Evolutionary conservation across 2,113 vertebrate species (phyloP).

Genomic region (Mugil cephalus): DNA sequence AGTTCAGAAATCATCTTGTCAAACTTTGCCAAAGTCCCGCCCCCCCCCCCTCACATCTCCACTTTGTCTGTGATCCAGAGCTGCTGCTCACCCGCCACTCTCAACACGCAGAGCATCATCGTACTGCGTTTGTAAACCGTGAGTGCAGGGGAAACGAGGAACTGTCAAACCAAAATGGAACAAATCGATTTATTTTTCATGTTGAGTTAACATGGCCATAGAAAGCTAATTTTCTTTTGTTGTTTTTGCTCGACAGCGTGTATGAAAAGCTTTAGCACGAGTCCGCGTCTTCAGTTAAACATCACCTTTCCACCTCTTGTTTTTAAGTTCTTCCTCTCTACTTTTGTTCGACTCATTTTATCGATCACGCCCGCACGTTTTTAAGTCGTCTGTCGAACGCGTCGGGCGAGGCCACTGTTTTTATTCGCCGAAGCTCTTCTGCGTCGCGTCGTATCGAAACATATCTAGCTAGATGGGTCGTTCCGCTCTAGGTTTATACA

Average conservation of each 20-base stretch:
- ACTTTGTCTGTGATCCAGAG: slow-evolving; percentile 32
- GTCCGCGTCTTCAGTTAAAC: slow-evolving; percentile 33
- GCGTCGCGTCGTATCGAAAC: slow-evolving; percentile 11
- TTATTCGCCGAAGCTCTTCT: slow-evolving; percentile 15
- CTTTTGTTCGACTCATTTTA: slow-evolving; percentile 60
- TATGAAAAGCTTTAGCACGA: slow-evolving; percentile 65
- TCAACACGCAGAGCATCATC: slow-evolving; percentile 9
- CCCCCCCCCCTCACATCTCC: slow-evolving; percentile 67
- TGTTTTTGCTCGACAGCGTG: slow-evolving; percentile 36
- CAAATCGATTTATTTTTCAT: slow-evolving; percentile 35
- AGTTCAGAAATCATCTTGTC: slow-evolving; percentile 81
- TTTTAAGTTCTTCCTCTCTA: slow-evolving; percentile 41
- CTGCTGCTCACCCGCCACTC: slow-evolving; percentile 50
- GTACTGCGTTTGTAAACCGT: neutral
- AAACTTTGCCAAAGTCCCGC: slow-evolving; percentile 93
- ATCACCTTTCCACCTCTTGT: slow-evolving; percentile 23
- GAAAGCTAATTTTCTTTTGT: slow-evolving; percentile 36
- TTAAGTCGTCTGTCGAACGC: slow-evolving; percentile 37
- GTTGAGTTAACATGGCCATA: slow-evolving; percentile 65
- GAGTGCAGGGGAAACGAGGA: slow-evolving; percentile 12
- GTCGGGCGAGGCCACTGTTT: slow-evolving; percentile 28
- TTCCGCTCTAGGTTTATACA: slow-evolving; percentile 14
- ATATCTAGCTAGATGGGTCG: slow-evolving; percentile 17
- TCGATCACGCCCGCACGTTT: slow-evolving; percentile 28
- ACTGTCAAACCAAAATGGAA: slow-evolving; percentile 56